Evolutionary conservation across 1,140 invertebrate genomes (phyloP).

Genomic region (Chelonus insularis): DNA sequence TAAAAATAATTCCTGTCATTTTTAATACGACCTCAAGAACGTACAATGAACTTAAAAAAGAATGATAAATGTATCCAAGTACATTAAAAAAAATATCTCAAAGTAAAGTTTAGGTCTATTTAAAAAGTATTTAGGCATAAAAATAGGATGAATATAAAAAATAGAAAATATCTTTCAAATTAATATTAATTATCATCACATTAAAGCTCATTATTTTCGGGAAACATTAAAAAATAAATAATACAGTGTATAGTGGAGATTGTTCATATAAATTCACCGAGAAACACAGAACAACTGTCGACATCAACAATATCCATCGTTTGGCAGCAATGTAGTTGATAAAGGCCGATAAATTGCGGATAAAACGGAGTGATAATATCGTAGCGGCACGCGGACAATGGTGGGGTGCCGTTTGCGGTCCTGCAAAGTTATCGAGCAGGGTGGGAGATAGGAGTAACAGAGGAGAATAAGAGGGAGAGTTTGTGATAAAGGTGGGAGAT

Average conservation of each 20-base stretch:
- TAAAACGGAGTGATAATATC: slow-evolving; percentile 59
- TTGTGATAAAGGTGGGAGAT: slow-evolving; percentile 27
- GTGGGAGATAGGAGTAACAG: neutral
- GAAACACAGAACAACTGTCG: neutral
- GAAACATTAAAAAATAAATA: neutral
- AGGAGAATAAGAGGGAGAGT: slow-evolving; percentile 28
- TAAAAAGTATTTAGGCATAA: no score
- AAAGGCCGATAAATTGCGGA: slow-evolving; percentile 58
- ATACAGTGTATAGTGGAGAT: neutral
- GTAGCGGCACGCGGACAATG: slow-evolving; percentile 25
- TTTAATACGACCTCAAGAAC: no score
- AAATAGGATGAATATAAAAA: no score
- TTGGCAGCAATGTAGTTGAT: slow-evolving; percentile 53
- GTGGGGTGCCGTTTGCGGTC: slow-evolving; percentile 18
- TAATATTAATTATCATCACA: no score
- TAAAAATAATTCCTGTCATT: no score
- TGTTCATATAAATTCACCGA: neutral
- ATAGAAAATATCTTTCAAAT: no score
- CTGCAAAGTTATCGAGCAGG: slow-evolving; percentile 4
- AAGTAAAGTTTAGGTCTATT: no score
- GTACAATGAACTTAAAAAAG: no score
- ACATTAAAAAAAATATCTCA: no score
- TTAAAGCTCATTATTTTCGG: no score
- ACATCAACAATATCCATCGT: slow-evolving; percentile 36
- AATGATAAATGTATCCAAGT: no score